Evolutionary conservation across 2,113 vertebrate species (phyloP), one percentile per base, ranked within the genome.

Genomic region (Lepus timidus): DNA sequence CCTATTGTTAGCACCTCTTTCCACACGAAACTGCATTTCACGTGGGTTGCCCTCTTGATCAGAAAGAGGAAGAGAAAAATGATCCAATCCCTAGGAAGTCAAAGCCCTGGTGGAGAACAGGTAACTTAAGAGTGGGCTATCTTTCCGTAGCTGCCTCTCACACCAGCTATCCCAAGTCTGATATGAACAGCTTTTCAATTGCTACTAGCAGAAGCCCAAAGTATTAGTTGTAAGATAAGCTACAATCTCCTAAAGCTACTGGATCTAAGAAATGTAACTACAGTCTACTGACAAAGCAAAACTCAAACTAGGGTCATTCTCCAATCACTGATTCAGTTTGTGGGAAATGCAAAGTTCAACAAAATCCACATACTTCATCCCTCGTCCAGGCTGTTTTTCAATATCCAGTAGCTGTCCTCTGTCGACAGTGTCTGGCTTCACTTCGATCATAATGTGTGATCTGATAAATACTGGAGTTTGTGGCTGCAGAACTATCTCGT

Each of bases 241-340:
- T 98, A 98, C 27, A 83, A 4, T n/a, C 85, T 97, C 98, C 98
- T 98, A 94, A 97, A 89, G 51, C 88, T 97, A 97, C 36, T 52
- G 58, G 14, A 85, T 96, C 96, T 98, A 98, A 97, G 96, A 73
- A 98, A 91, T 83, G 96, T 97, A 98, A 94, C 97, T 98, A 98
- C 81, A 0, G 55, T 97, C 97, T 98, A 98, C 95, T 91, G 82
- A 97, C 71, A 96, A 75, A 0, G 10, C 64, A 91, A 93, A 95
- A 96, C 94, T 73, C 93, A 96, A 85, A 73, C 96, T 67, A 96
- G 98, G 98, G 98, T 98, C 98, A 98, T 98, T 98, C 98, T 98
- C 98, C 98, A 27, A 96, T 98, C 98, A 98, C 95, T 83, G 71
- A 51, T 19, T 20, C 0, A 0, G 61, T 97, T 96, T 90, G 87